Base-by-base conservation (phyloP, 2,888 invertebrate species). In the Agrochola lota region DNA sequence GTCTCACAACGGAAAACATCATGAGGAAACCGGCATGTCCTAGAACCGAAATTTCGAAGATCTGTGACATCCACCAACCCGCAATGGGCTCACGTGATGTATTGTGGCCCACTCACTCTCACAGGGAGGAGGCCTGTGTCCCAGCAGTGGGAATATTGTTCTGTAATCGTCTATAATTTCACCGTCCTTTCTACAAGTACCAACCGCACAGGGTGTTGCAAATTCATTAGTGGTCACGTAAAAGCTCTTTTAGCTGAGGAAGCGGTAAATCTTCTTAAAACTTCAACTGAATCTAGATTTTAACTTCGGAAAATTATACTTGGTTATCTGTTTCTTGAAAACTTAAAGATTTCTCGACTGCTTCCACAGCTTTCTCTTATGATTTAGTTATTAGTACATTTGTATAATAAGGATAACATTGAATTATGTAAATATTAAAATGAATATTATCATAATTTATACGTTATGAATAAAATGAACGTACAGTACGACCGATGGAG, bases 201-300 rank as follows among this genome's bases (percentile, higher is more conserved):
- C 20, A 30, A 52, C 30, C 12, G n/a, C n/a, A 64, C 46, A 40
- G 59, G 46, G 23, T 71, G 52, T 71, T 82, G 35, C 59, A 71
- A 80, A 75, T 68, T 84, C 74, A 70, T 79, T 68, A 80, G 23
- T 55, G 69, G 60, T 71, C 71, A 80, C 81, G 69, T 75, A 80
- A 80, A 60, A 67, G 55, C 57, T 52, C 55, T 52, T 62, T 67
- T 59, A 17, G 35, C 15, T 30, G 46, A 12, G 67, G 59, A 71
- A 63, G 26, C 59, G 6, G 57, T 79, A 84, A 79, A 84, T 83
- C 66, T 74, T 59, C 60, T 62, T 78, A 26, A 70, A 73, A 77
- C 63, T 83, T 62, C 40, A 71, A 67, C 62, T 72, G 57, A 83
- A 81, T 78, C 70, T 70, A 70, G 78, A 78, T 78, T 60, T 71